Evolutionary conservation across 2,113 vertebrate genomes (phyloP), one percentile per base, ranked within the genome.

Genomic region (Anas platyrhynchos): DNA sequence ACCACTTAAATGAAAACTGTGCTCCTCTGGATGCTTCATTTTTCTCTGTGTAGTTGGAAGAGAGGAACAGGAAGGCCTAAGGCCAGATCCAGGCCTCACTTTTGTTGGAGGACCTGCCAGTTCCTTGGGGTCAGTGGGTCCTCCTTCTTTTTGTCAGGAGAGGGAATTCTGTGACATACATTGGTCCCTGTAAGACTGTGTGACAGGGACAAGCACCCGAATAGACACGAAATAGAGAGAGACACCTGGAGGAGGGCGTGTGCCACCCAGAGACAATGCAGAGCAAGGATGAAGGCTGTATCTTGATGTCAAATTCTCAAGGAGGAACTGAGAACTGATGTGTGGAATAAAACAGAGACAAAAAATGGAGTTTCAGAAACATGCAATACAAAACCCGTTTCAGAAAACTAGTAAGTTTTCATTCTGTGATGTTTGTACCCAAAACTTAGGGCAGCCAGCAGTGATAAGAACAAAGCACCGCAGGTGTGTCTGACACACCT

Each of bases 301-400:
- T 65, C 72, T 65, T 68, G 65, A 41, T 41, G 83, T 72, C 23
- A 55, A 83, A 84, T 86, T 90, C 84, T 74, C 52, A 72, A 67
- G 46, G n/a, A 56, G 74, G 88, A 71, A 67, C 71, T 79, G 77
- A 93, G 20, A 86, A 22, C 34, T 48, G 36, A 72, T 54, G 71
- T 21, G 54, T 59, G 34, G 29, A 92, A 94, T 27, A 79, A 0
- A 0, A 9, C 54, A 95, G 69, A 25, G 23, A 81, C 31, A n/a
- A 80, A 86, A 89, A 68, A 83, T 20, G 32, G 55, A 58, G 83
- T 83, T 88, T 85, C 65, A 86, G 78, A 97, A 91, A 29, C 38
- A 91, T 48, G 38, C 62, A 44, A 59, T 86, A 77, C 48, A 74
- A 91, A 94, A 86, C 56, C 14, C 31, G 20, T 2, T 43, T 76